Conservation (phyloP, 2,797 vertebrate genomes). For the Girardinus metallicus region DNA sequence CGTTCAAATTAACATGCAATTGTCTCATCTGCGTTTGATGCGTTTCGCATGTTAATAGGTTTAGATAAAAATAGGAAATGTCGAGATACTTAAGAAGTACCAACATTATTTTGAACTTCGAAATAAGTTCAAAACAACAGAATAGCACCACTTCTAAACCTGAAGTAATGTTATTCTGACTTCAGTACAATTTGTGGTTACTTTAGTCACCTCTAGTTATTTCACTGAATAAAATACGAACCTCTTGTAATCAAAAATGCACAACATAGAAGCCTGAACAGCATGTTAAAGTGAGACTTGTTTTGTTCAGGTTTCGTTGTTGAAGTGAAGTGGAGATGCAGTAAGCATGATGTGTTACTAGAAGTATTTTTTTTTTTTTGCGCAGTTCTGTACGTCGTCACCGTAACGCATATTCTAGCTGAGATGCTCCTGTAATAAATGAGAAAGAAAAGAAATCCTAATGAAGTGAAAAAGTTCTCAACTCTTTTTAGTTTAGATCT, state of each 20-base stretch:
- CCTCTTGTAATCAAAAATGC: not conserved
- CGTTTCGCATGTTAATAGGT: not conserved
- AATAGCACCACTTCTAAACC: too few species aligned
- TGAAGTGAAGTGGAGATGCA: not conserved
- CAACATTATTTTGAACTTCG: too few species aligned
- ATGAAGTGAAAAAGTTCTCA: not conserved
- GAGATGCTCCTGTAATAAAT: not conserved
- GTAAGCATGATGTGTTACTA: not conserved
- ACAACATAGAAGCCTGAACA: not conserved
- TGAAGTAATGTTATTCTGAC: not conserved
- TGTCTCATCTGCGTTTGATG: too few species aligned
- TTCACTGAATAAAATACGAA: not conserved
- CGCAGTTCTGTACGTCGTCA: not conserved
- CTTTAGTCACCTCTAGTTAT: not conserved
- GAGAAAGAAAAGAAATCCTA: not conserved
- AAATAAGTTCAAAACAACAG: too few species aligned
- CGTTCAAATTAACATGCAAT: too few species aligned
- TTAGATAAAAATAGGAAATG: not conserved
- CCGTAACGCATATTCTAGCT: not conserved
- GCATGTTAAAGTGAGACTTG: not conserved
- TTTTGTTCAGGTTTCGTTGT: not conserved
- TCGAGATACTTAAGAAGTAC: not conserved
- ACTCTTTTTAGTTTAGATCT: not conserved
- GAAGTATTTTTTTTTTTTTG: not conserved
- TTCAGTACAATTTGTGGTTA: not conserved